Conservation (phyloP, 2,113 vertebrate species). For the Propithecus coquereli region DNA sequence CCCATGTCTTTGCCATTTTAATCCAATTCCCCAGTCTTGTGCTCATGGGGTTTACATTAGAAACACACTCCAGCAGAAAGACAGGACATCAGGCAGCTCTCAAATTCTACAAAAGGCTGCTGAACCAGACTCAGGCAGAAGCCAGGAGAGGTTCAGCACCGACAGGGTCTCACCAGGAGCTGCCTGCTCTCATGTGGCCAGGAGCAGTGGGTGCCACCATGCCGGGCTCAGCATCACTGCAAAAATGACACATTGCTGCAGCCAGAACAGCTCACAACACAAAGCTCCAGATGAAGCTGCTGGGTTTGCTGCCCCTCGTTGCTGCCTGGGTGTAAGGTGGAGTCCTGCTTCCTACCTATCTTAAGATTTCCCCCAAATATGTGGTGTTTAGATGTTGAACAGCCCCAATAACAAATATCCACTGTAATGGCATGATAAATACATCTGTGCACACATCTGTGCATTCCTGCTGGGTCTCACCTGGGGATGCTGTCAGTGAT, state of each 20-base stretch:
- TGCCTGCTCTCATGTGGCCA: rapidly evolving
- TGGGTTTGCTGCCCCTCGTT: not conserved
- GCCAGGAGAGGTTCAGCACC: not conserved
- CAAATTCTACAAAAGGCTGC: not conserved
- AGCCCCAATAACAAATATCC: not conserved
- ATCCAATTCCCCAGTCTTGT: too few relatives aligned
- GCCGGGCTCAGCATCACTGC: too few relatives aligned
- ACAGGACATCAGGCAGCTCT: not conserved
- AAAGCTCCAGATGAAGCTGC: not conserved
- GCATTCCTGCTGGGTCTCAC: not conserved
- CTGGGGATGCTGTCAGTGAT: not conserved
- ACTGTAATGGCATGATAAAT: rapidly evolving
- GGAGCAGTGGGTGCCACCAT: not conserved
- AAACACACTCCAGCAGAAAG: not conserved
- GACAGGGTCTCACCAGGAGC: not conserved
- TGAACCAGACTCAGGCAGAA: not conserved
- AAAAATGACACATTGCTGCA: too few relatives aligned
- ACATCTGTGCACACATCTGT: rapidly evolving
- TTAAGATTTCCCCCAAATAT: not conserved
- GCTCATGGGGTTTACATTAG: not conserved
- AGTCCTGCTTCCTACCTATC: not conserved
- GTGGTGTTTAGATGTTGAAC: not conserved
- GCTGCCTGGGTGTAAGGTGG: not conserved
- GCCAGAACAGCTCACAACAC: too few relatives aligned
- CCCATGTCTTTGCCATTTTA: rapidly evolving